Percentiles rank a stretch among this genome's conserved stretches.
These are phyloP conservation scores for Mythimna pallens DNA, from an alignment of 2,888 invertebrate species.

Conservation along the genomic window DNA sequence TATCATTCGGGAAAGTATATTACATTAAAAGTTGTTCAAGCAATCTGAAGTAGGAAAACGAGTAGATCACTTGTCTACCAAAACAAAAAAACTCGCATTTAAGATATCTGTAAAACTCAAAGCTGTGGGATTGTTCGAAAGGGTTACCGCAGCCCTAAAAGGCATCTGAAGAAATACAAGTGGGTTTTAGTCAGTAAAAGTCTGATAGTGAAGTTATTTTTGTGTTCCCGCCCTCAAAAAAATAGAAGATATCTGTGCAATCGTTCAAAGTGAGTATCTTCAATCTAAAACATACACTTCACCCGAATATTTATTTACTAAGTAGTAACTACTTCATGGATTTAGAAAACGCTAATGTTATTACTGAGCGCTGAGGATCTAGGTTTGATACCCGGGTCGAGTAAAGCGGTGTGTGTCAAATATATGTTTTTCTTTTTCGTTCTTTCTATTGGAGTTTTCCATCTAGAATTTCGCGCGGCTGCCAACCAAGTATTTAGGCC, in stretches of 20 bases:
- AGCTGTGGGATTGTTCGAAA: no score
- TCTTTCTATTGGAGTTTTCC: no score
- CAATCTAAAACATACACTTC: neutral
- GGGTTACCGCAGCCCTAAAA: no score
- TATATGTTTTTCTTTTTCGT: no score
- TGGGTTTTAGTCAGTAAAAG: no score
- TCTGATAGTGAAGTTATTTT: no score
- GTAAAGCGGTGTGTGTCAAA: neutral
- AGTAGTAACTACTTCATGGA: neutral
- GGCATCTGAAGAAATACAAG: no score
- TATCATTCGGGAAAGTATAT: slow-evolving; percentile 16
- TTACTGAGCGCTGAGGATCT: no score
- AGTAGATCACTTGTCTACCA: slow-evolving; percentile 9
- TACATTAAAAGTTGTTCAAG: slow-evolving; percentile 40
- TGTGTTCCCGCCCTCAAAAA: no score
- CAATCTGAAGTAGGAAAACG: slow-evolving; percentile 18
- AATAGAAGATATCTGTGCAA: neutral
- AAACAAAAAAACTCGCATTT: neutral
- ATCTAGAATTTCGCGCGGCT: no score
- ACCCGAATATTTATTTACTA: neutral
- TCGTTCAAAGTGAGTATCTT: neutral
- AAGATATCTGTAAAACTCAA: neutral
- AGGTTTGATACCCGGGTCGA: neutral
- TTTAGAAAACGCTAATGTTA: neutral
- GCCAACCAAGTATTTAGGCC: no score